Percentiles rank a stretch among this genome's conserved stretches.
Evolutionary conservation across 2,797 vertebrate genomes (phyloP).

Genomic region (Podarcis siculus): DNA sequence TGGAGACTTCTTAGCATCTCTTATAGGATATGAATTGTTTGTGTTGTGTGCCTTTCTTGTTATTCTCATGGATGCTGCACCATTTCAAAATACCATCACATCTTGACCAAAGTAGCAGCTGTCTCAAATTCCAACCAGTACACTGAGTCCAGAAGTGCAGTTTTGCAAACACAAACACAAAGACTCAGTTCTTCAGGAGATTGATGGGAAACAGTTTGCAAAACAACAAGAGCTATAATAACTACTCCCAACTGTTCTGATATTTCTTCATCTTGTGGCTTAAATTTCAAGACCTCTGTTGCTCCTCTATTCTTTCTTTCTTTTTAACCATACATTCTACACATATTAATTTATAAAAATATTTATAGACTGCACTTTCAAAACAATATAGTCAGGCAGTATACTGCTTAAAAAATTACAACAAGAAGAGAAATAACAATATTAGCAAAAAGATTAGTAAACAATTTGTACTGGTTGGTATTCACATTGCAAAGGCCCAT

Average conservation of each 20-base stretch:
- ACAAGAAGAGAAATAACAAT: too few relatives aligned
- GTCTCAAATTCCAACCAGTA: conserved; percentile 59
- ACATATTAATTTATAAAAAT: too few relatives aligned
- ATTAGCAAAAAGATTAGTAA: too few relatives aligned
- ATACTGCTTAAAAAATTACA: too few relatives aligned
- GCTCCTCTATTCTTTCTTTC: neutral
- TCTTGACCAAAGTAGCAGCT: conserved; percentile 39
- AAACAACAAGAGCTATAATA: conserved; percentile 34
- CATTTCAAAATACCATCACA: conserved; percentile 14
- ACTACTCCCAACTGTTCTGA: neutral
- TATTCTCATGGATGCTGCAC: conserved; percentile 48
- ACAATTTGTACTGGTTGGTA: too few relatives aligned
- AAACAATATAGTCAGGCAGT: too few relatives aligned
- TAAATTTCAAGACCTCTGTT: neutral
- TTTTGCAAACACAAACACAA: conserved; percentile 32
- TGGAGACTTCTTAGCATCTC: neutral
- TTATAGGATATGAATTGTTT: neutral
- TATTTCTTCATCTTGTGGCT: conserved; percentile 20
- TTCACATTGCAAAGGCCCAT: too few relatives aligned
- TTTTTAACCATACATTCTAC: too few relatives aligned
- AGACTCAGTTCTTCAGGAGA: conserved; percentile 46
- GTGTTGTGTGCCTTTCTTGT: neutral
- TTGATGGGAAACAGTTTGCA: conserved; percentile 25
- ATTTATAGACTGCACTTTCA: too few relatives aligned
- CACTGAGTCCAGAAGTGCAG: conserved; percentile 1